These are phyloP conservation scores for Globodera ellingtonae DNA, from an alignment of 1,140 invertebrate genomes.

Conservation along the genomic window DNA sequence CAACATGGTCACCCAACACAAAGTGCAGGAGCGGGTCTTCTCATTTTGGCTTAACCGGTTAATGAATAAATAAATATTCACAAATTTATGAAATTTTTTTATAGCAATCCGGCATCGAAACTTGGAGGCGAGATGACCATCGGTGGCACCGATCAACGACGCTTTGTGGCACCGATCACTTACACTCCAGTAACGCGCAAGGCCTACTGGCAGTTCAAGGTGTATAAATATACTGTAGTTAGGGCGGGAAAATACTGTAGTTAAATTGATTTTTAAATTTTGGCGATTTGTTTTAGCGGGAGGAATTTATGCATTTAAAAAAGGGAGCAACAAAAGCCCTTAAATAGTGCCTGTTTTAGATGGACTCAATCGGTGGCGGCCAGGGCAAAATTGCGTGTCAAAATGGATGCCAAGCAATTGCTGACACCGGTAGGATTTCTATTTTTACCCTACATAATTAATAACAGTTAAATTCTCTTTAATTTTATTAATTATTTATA, in stretches of 20 bases:
- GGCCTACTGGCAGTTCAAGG: conserved; percentile 95
- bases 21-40: conserved; percentile 81
- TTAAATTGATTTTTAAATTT: too few relatives aligned
- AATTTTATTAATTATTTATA: too few relatives aligned
- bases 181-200: conserved; percentile 83
- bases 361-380: conserved; percentile 1
- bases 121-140: conserved; percentile 67
- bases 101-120: conserved; percentile 57
- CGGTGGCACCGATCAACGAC: conserved; percentile 66
- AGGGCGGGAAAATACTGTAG: not conserved
- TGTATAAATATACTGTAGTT: conserved; percentile 69
- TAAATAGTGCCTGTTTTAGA: not conserved
- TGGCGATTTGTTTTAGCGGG: not conserved
- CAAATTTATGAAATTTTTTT: not conserved
- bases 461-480: too few relatives aligned
- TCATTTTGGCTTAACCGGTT: conserved; percentile 86
- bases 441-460: too few relatives aligned
- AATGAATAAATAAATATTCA: too few relatives aligned
- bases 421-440: conserved; percentile 79
- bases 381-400: conserved; percentile 50
- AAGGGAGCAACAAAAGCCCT: not conserved
- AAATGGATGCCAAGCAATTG: conserved; percentile 74
- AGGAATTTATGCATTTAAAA: too few relatives aligned
- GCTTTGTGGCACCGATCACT: conserved; percentile 87
- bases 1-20: conserved; percentile 84